phyloP scores from a whole-genome alignment of 2,888 invertebrate species.

The Sarcophaga rosellei region DNA sequence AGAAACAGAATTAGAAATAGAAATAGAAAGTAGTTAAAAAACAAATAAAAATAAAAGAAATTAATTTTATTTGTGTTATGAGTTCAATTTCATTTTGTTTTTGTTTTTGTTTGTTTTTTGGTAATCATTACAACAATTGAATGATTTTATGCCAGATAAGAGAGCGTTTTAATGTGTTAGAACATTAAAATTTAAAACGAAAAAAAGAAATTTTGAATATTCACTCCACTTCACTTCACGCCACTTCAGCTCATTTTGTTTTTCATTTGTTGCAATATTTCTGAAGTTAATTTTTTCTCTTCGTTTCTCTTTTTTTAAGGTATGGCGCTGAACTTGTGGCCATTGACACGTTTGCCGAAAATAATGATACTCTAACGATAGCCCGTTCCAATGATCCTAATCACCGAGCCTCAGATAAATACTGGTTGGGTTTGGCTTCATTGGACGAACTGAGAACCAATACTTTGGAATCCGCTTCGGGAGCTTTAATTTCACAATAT shows the following conservation, averaged over 20 bases:
- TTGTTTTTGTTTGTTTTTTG: not conserved
- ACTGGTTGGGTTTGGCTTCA: conserved; percentile 95
- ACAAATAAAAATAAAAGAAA: too few species aligned
- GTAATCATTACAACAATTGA: conserved; percentile 12
- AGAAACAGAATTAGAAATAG: conserved; percentile 34
- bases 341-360: conserved; percentile 94
- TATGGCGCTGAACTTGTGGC: conserved; percentile 97
- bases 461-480: conserved; percentile 96
- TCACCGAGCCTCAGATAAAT: conserved; percentile 87
- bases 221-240: not conserved
- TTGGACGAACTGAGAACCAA: conserved; percentile 96
- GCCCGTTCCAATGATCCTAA: conserved; percentile 85
- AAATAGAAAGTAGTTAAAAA: conserved; percentile 60
- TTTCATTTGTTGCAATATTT: not conserved
- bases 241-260: not conserved
- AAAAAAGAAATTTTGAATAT: not conserved
- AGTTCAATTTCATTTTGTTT: conserved; percentile 31
- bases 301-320: conserved; percentile 82
- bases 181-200: not conserved
- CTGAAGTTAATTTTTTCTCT: too few species aligned
- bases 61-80: conserved; percentile 45
- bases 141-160: not conserved
- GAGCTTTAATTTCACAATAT: conserved; percentile 94
- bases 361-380: conserved; percentile 93
- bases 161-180: conserved; percentile 18